Percentiles rank a stretch among this genome's conserved stretches.
phyloP scores from a whole-genome alignment of 2,888 invertebrate genomes.

The Trilocha varians region DNA sequence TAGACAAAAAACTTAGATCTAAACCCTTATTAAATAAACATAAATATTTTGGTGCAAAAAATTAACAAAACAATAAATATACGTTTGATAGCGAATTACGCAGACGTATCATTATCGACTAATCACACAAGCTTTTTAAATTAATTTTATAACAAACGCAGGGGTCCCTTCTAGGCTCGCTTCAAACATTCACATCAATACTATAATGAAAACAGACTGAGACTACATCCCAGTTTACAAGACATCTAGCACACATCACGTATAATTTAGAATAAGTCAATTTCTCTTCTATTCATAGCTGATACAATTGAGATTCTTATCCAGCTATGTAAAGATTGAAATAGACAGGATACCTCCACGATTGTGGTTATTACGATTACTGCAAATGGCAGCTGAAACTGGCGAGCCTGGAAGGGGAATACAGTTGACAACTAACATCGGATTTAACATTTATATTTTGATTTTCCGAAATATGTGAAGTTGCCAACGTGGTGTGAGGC shows the following conservation, averaged over 20 bases:
- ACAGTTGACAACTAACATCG: not conserved
- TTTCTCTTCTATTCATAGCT: slow-evolving; percentile 12
- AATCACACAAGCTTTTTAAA: slow-evolving; percentile 67
- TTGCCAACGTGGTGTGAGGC: slow-evolving; percentile 67
- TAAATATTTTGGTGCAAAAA: slow-evolving; percentile 65
- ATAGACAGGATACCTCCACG: slow-evolving; percentile 12
- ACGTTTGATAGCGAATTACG: slow-evolving; percentile 56
- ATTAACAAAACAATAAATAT: slow-evolving; percentile 43
- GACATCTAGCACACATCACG: slow-evolving; percentile 55
- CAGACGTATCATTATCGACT: slow-evolving; percentile 50
- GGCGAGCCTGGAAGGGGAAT: not conserved
- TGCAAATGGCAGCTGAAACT: not conserved
- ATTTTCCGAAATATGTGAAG: not conserved
- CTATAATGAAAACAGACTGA: slow-evolving; percentile 58
- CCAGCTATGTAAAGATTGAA: slow-evolving; percentile 12
- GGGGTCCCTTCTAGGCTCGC: slow-evolving; percentile 28
- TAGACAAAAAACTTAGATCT: slow-evolving; percentile 66
- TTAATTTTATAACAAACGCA: slow-evolving; percentile 28
- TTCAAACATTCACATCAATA: slow-evolving; percentile 57
- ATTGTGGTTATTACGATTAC: too few relatives aligned
- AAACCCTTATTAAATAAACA: slow-evolving; percentile 54
- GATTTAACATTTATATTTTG: too few relatives aligned
- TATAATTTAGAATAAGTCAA: slow-evolving; percentile 27
- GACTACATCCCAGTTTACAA: slow-evolving; percentile 44
- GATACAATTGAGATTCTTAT: slow-evolving; percentile 2